Evolutionary conservation across 2,888 invertebrate species (phyloP).

Genomic region (Pachliopta kotzebuea): DNA sequence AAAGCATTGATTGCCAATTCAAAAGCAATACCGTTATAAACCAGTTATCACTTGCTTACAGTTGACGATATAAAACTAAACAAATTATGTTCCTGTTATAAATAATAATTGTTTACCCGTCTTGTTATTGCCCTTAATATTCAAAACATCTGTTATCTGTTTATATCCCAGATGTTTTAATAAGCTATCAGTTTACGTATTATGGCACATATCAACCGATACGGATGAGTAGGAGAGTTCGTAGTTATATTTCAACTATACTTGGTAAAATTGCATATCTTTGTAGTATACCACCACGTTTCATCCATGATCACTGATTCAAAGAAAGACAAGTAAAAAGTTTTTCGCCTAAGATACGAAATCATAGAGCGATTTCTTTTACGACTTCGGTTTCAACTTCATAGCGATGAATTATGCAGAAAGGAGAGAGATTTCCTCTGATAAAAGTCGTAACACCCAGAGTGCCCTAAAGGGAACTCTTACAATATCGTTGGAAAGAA

Average conservation of each 20-base stretch:
- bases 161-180: constrained; percentile 13
- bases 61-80: too few relatives aligned
- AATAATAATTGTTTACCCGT: too few relatives aligned
- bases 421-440: constrained; percentile 76
- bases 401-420: constrained; percentile 79
- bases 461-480: constrained; percentile 72
- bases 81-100: too few relatives aligned
- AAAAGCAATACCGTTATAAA: too few relatives aligned
- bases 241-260: background rate
- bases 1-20: too few relatives aligned
- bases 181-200: background rate
- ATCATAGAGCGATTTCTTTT: constrained; percentile 80
- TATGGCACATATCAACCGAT: background rate
- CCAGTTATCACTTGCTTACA: too few relatives aligned
- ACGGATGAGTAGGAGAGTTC: background rate
- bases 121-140: background rate
- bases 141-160: constrained; percentile 9
- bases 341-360: constrained; percentile 75
- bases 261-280: constrained; percentile 16
- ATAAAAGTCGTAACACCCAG: constrained; percentile 77
- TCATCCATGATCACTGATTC: constrained; percentile 60
- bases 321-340: constrained; percentile 71
- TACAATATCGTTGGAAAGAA: constrained; percentile 43
- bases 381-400: constrained; percentile 80
- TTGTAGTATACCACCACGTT: constrained; percentile 47